Evolutionary conservation across 2,113 vertebrate genomes (phyloP).

Genomic region (Calyptomena viridis): DNA sequence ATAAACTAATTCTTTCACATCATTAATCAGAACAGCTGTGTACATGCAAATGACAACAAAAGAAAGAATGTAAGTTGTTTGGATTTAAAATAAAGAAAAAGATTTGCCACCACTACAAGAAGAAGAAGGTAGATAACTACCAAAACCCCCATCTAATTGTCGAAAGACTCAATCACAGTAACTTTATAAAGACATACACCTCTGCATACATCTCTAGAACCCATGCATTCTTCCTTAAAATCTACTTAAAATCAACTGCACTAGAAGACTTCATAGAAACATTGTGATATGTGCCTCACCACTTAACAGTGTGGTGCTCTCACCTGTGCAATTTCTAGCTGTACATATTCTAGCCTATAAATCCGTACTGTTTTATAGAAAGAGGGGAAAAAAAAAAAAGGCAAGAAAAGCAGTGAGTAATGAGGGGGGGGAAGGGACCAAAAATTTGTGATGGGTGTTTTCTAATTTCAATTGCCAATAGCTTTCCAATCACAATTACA

Average conservation of each 20-base stretch:
- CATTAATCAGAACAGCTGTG: background rate
- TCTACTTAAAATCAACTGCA: background rate
- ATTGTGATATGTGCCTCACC: background rate
- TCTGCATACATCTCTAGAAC: background rate
- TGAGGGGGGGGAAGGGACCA: accelerated
- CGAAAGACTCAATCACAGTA: background rate
- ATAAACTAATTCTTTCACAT: background rate
- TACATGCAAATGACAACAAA: background rate
- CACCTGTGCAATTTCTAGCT: background rate
- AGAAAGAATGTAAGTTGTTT: background rate
- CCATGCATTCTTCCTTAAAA: background rate
- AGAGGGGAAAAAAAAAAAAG: background rate
- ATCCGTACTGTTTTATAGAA: background rate
- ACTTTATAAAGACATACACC: background rate
- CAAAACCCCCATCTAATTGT: background rate
- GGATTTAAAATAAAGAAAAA: background rate
- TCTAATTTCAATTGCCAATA: background rate
- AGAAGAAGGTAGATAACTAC: background rate
- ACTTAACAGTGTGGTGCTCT: background rate
- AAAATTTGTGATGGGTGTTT: background rate
- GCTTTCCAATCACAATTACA: conserved; percentile 10
- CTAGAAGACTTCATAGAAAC: background rate
- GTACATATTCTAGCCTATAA: background rate
- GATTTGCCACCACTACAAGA: background rate
- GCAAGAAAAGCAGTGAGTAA: background rate